Evolutionary conservation across 2,113 vertebrate species (phyloP), one percentile per base, ranked within the genome.

Genomic region (Pagrus major): DNA sequence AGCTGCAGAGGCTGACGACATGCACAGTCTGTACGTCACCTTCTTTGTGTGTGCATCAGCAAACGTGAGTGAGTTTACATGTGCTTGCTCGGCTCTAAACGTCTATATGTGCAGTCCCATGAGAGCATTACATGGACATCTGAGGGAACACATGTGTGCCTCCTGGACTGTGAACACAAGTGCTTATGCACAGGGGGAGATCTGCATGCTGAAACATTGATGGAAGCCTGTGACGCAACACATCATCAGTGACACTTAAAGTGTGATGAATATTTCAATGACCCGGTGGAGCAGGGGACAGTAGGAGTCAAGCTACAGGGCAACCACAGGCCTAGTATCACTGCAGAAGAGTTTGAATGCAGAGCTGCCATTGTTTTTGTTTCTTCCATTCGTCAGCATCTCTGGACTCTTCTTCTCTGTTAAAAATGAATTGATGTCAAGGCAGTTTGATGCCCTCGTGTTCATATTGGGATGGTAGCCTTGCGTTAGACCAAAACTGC

Each of bases 191-290:
- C 80, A 78, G 20, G 6, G 5, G 61, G 67, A 49, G 71, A 79
- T 42, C 47, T 55, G 60, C 15, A 12, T 67, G 55, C 77, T 89
- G 80, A 92, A 92, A 89, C 78, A 81, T 77, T 88, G 71, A 91
- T 91, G 75, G 69, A 61, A 51, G 78, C 20, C 35, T 39, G 69
- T 90, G 80, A 88, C 10, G 59, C 75, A 82, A 74, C 51, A 52
- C 80, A 71, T 84, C 88, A 84, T 82, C 71, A 67, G 75, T 78
- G 80, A 91, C 88, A 90, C 89, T 86, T 80, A 77, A 51, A 86
- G 80, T 74, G 35, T 46, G 47, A 85, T 83, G 71, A 86, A 93
- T 92, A 92, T 93, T 91, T 91, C 65, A 92, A 37, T 81, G 79
- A 80, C 61, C 41, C 9, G 44, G 63, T 25, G 44, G 37, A 63